Base-by-base conservation (phyloP, 2,888 invertebrate species). In the Platypus cylindrus region DNA sequence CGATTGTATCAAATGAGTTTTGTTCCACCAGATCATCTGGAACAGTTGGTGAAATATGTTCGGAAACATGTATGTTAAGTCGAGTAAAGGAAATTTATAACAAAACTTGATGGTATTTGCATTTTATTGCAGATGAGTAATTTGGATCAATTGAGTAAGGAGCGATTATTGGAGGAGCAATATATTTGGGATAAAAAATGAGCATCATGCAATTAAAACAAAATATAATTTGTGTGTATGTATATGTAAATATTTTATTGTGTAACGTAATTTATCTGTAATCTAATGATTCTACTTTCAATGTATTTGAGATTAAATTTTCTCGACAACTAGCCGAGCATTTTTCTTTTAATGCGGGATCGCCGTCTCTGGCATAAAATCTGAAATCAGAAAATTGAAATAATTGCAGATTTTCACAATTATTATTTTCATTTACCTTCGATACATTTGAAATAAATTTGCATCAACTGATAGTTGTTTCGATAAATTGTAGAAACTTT, bases 31-130 rank as follows among this genome's bases (percentile, higher is more conserved):
- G 67, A 68, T 44, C 55, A 73, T 38, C 51, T 91, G 38, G 86
- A 85, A 50, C 66, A 62, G 33, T 59, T 89, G 48, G 73, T 90
- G 1, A 69, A 69, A 52, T 86, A 84, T 53, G 70, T 89, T 32
- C 70, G 89, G 39, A 73, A 75, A 60, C 83, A 86, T 68, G 77
- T 83, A 59, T 55, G 47, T 49, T 24, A 25, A 20, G 20, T 20
- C 20, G 9, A 5, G 20, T 20, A n/a, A n/a, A n/a, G 20, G 20
- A 7, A 20, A 20, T 20, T 20, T 20, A 7, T 20, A n/a, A n/a
- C n/a, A n/a, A n/a, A n/a, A n/a, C n/a, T n/a, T n/a, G n/a, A n/a
- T n/a, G n/a, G 5, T 25, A 25, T 25, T 25, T 25, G 9, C 5
- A 11, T 25, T 11, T 8, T 11, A 25, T 25, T 25, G 12, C 44